Evolutionary conservation across 2,888 invertebrate species (phyloP), one percentile per base, ranked within the genome.

Genomic region (Epirrhoe alternata): DNA sequence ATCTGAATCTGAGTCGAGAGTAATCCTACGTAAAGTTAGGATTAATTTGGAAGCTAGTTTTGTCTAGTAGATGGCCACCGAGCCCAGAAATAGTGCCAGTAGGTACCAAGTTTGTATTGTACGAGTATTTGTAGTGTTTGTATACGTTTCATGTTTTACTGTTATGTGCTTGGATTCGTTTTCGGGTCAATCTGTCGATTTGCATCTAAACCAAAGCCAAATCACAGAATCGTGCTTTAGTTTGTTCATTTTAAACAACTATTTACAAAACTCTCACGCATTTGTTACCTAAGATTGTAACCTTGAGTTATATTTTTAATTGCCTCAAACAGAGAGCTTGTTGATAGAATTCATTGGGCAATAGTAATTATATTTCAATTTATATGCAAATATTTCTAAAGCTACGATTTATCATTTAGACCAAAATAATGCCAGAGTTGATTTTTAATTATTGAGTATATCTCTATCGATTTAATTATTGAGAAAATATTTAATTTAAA

Each of bases 221-320:
- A 50, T 12, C 12, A 42, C 38, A 14, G 6, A 14, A 49, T 55
- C 45, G 47, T 55, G 49, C 24, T 51, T 66, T 55, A 62, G 57
- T 61, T 24, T 24, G 24, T 24, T 24, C 24, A 24, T 24, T 65
- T 68, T 69, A 64, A 52, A 52, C n/a, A 38, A 50, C 51, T 52
- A 51, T 59, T 58, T 58, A 53, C 16, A 77, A 85, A 79, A 82
- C 79, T 88, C 88, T 86, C 89, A 86, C 87, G 85, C 80, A 74
- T 76, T 72, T 70, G 30, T 86, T 86, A 79, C 84, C 66, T 65
- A 79, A 87, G 66, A 74, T 17, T 75, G 76, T 72, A 83, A 83
- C 89, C 89, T 89, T 89, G 89, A 79, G 77, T 83, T 61, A 73
- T 73, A 74, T 79, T 84, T 85, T 77, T 85, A 85, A 86, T 86